phyloP scores from a whole-genome alignment of 2,113 vertebrate genomes.

The Rhynchopsitta pachyrhyncha region DNA sequence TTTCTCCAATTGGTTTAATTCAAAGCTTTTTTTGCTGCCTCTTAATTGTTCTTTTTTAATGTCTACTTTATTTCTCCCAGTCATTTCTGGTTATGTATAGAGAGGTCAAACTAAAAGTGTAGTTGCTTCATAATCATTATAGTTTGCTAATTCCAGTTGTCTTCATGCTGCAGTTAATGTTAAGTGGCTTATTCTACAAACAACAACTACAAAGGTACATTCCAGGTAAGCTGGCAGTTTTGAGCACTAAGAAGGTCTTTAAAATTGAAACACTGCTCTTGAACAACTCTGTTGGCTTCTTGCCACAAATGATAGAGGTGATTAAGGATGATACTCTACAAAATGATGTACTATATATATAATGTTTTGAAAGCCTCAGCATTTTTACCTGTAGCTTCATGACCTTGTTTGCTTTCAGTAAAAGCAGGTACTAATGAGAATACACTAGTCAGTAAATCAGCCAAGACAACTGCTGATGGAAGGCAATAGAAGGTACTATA shows the following conservation, averaged over 20 bases:
- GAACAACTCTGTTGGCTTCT: not conserved
- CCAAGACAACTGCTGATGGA: not conserved
- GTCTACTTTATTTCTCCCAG: not conserved
- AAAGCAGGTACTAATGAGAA: not conserved
- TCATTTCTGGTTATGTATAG: not conserved
- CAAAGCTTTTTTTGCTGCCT: not conserved
- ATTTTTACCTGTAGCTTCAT: not conserved
- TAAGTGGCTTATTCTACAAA: not conserved
- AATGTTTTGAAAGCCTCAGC: not conserved
- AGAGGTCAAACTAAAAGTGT: not conserved
- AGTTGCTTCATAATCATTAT: not conserved
- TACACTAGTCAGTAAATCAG: not conserved
- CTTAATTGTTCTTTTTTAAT: not conserved
- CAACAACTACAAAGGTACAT: not conserved
- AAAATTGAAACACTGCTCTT: not conserved
- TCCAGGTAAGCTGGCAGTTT: not conserved
- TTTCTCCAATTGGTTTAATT: not conserved
- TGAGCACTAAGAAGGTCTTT: not conserved
- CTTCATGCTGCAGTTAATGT: not conserved
- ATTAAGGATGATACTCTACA: conserved; percentile 19
- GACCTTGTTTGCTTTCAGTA: not conserved
- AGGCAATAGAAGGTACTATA: not conserved
- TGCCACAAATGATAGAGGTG: not conserved
- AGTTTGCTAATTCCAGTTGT: not conserved
- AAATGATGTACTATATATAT: not conserved